Base-by-base conservation (phyloP, 37 sponge, comb jelly and placozoan genomes). In the Beroe ovata region DNA sequence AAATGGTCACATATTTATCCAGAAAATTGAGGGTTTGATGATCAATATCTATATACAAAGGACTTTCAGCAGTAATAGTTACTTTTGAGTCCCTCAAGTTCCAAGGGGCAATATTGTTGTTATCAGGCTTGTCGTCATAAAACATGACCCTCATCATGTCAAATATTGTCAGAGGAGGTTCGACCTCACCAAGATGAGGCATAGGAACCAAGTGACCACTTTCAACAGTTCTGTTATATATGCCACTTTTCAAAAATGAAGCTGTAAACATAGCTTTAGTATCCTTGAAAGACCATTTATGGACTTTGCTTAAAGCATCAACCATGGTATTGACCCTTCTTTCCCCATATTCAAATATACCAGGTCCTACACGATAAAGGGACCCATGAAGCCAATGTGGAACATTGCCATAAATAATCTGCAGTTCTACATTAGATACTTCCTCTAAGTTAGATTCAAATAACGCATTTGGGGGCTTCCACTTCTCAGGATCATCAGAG, bases 71-170 rank as follows among this genome's bases (percentile, higher is more conserved):
- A 36, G 54, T 42, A n/a, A 77, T 77, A 8, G 84, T 77, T 20
- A 77, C 84, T 11, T 54, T 35, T 36, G 42, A 42, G 1, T 42
- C 41, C 20, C 54, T 26, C 6, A 77, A 23, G 8, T 77, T 36
- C 84, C 84, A 77, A 54, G 84, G 38, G 25, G 84, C 84, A 40
- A 77, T 77, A 54, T 77, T 77, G 47, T 77, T 77, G 54, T 77
- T 77, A 25, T 77, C 84, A 39, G 84, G 84, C 23, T 36, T 4
- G 21, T 36, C 38, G 29, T 77, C 84, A 39, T 42, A 77, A 77
- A 77, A 77, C 41, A 77, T 38, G 0, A 77, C 25, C 22, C 41
- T 38, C 0, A 42, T 6, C 21, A 41, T 38, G 2, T 77, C 84
- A 29, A 77, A 36, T 21, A 0, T 77, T 22, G 84, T n/a, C 4